These are phyloP conservation scores for Sacculina carcini DNA, from an alignment of 2,888 invertebrate species.

Conservation along the genomic window DNA sequence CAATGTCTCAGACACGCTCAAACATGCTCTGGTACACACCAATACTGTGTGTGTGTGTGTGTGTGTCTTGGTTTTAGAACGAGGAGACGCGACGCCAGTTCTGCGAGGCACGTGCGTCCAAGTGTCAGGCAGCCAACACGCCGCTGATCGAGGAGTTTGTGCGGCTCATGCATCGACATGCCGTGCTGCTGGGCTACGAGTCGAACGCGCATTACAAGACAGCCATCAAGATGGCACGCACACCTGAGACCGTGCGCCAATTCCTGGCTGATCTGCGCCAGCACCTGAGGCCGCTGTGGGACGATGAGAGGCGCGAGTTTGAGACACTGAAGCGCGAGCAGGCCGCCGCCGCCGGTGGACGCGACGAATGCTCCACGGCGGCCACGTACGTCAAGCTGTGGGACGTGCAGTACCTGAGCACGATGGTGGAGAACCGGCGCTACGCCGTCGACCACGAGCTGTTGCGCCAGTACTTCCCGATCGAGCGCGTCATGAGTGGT, in stretches of 20 bases:
- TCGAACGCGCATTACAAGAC: slow-evolving; percentile 23
- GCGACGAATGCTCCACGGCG: slow-evolving; percentile 18
- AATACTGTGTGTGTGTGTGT: too few species aligned
- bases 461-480: slow-evolving; percentile 22
- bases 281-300: slow-evolving; percentile 21
- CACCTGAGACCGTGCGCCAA: slow-evolving; percentile 20
- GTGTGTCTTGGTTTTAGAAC: background rate
- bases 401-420: slow-evolving; percentile 24
- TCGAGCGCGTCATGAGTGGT: slow-evolving; percentile 23
- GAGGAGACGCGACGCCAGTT: background rate
- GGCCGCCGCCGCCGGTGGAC: slow-evolving; percentile 16
- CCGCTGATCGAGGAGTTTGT: slow-evolving; percentile 23
- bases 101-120: slow-evolving; percentile 12
- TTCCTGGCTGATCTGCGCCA: slow-evolving; percentile 21
- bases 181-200: slow-evolving; percentile 21
- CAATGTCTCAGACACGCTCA: background rate
- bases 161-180: slow-evolving; percentile 22
- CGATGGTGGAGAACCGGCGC: slow-evolving; percentile 22
- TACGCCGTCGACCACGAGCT: slow-evolving; percentile 24
- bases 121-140: slow-evolving; percentile 23
- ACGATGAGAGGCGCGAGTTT: slow-evolving; percentile 20
- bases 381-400: slow-evolving; percentile 22
- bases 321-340: slow-evolving; percentile 23
- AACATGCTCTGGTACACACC: background rate
- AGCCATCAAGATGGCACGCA: slow-evolving; percentile 25